A percentile compares a stretch with the other conserved stretches of the same genome.
These are phyloP conservation scores for Pangasianodon gigas DNA, from an alignment of 2,113 vertebrate genomes.

Conservation along the genomic window DNA sequence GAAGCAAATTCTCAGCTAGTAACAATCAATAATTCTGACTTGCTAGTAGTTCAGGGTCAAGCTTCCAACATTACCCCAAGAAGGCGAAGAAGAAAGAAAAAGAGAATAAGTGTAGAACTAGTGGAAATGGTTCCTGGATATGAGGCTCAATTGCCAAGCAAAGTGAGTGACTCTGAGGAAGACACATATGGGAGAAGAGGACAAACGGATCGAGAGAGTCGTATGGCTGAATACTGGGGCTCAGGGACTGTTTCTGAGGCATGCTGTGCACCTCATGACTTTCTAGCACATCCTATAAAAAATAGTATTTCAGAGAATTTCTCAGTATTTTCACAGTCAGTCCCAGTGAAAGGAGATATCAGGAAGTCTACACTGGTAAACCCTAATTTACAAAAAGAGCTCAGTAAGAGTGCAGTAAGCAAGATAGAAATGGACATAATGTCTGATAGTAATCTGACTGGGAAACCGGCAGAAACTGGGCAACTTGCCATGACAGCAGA, in stretches of 20 bases:
- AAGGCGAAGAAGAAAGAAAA: conserved; percentile 71
- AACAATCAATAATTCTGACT: conserved; percentile 29
- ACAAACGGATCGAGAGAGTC: not conserved
- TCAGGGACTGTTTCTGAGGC: conserved; percentile 41
- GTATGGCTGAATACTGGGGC: conserved; percentile 27
- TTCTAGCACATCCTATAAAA: not conserved
- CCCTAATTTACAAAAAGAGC: not conserved
- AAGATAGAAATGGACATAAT: conserved; percentile 1
- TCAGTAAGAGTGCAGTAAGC: conserved; percentile 9
- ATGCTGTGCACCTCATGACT: not conserved
- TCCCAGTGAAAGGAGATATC: conserved; percentile 19
- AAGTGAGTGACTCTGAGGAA: conserved; percentile 63
- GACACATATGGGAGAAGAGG: conserved; percentile 46
- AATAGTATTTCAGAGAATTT: conserved; percentile 8
- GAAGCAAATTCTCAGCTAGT: conserved; percentile 20
- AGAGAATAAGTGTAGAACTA: conserved; percentile 57
- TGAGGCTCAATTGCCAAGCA: conserved; percentile 50
- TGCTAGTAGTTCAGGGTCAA: conserved; percentile 24
- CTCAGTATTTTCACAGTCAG: conserved; percentile 11
- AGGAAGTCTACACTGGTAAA: conserved; percentile 21
- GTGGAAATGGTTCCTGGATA: conserved; percentile 45
- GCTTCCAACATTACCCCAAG: conserved; percentile 58
- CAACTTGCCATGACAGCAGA: not conserved
- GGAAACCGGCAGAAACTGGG: not conserved
- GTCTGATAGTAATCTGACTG: not conserved